A percentile compares a stretch with the other conserved stretches of the same genome.
phyloP scores from a whole-genome alignment of 2,888 invertebrate genomes.

The Microctonus aethiopoides region DNA sequence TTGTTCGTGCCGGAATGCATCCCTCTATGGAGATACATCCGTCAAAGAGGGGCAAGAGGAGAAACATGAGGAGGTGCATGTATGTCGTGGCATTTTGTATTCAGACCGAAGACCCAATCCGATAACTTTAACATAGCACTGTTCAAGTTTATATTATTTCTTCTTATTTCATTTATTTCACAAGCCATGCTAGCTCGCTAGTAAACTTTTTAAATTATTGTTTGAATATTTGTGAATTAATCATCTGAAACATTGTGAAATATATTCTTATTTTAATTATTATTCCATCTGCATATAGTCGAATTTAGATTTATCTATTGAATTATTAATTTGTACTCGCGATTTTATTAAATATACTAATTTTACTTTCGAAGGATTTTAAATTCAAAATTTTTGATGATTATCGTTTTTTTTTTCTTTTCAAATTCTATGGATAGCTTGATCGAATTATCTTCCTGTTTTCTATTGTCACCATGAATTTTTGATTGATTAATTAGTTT shows the following conservation, averaged over 20 bases:
- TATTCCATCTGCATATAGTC: not conserved
- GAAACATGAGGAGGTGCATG: constrained; percentile 45
- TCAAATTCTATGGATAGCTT: too few relatives aligned
- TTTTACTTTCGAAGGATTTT: too few relatives aligned
- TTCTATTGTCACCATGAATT: too few relatives aligned
- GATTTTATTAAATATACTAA: too few relatives aligned
- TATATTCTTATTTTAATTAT: not conserved
- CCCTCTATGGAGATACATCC: constrained; percentile 42
- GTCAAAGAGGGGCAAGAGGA: constrained; percentile 29
- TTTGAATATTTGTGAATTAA: too few relatives aligned
- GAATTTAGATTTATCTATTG: not conserved
- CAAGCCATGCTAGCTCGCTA: constrained; percentile 39
- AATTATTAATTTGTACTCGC: too few relatives aligned
- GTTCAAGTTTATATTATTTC: constrained; percentile 27
- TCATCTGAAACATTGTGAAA: too few relatives aligned
- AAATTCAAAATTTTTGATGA: too few relatives aligned
- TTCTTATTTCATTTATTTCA: constrained; percentile 33
- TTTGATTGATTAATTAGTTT: too few relatives aligned
- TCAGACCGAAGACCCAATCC: constrained; percentile 44
- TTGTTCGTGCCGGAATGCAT: constrained; percentile 46
- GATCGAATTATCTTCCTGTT: too few relatives aligned
- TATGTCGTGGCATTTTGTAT: constrained; percentile 42
- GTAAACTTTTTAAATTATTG: constrained; percentile 13
- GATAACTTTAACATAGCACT: constrained; percentile 39
- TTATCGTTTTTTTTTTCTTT: too few relatives aligned